Base-by-base conservation (phyloP, 2,888 invertebrate species). In the Unio pictorum region DNA sequence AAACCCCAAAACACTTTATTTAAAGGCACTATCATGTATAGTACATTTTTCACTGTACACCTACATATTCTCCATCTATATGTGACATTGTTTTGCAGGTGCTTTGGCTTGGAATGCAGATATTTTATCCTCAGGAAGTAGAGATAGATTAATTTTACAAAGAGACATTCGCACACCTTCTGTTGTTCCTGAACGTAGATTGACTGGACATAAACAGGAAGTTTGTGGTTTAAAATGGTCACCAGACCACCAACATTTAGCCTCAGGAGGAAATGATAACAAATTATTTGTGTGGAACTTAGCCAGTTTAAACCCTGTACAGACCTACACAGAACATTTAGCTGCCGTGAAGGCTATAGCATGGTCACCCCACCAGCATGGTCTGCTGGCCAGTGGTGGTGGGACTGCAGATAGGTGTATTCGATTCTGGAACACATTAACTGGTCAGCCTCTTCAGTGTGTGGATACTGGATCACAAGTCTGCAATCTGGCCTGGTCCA, bases 321-420 rank as follows among this genome's bases (percentile, higher is more conserved):
- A 99, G 91, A 97, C 96, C 4, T 98, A 99, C 91, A 95, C 96
- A 0, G 95, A 99, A 81, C 99, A 99, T 91, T 93, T 96, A 90
- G 99, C 99, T 0, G 99, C 89, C 3, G 89, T 89, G n/a, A 99
- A 98, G 91, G 99, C 99, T 0, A 97, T 99, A 81, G 98, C 99
- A 30, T 99, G 99, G 99, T 98, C 98, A 3, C 98, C 99, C 0
- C 98, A 99, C 91, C 98, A 98, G 91, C 98, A 98, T 91, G 98
- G 98, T 0, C 91, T 99, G 66, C 91, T 99, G 74, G 98, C 98
- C 0, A 96, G 96, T 58, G 99, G 99, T 61, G 99, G 99, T n/a
- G 99, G 99, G n/a, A 99, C 99, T 0, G 99, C 98, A 0, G 99
- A 99, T 91, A 92, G 98, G 45, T 97, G 96, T 89, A 97, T 98